Base-by-base conservation (phyloP, 2,888 invertebrate genomes). In the Matsumyia berberina region DNA sequence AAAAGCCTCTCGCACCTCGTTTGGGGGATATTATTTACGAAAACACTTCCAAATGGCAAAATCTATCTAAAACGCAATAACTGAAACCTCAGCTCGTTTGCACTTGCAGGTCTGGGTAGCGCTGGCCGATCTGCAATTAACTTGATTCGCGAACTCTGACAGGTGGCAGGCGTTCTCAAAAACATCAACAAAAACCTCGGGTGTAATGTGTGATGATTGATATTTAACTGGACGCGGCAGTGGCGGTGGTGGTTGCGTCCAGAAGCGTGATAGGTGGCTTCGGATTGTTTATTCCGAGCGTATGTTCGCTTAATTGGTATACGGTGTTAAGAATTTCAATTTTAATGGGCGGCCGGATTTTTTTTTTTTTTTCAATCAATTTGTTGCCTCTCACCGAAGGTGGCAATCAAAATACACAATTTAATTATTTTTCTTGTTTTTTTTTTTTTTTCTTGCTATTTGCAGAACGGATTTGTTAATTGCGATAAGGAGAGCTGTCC, bases 391-490 rank as follows among this genome's bases (percentile, higher is more conserved):
- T 5, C 31, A 17, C 33, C 8, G 9, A 33, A 62, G 39, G 24
- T 58, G 49, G 49, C 74, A 77, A 72, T 77, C 24, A 60, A 60
- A 60, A 37, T 67, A 53, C 35, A 44, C 12, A 67, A 67, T 78
- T 78, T 33, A 11, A 58, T 24, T n/a, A n/a, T n/a, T n/a, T n/a
- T n/a, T n/a, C 29, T 66, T 80, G 76, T 83, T 67, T 86, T 86
- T 85, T 80, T 87, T n/a, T 35, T 66, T 80, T 76, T 83, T 67
- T 86, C 86, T 85, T 80, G 87, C 87, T 89, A 86, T 88, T 94
- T 94, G 11, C 94, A 97, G 97, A 96, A 96, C 93, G 96, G 97
- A 62, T 96, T 95, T 90, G 96, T 97, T 64, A 96, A 96, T 92
- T 98, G 98, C 90, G 93, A 94, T 87, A 94, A 94, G 88, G 95